phyloP scores from a whole-genome alignment of 2,797 vertebrate species.

The Adelosebastes latens region DNA sequence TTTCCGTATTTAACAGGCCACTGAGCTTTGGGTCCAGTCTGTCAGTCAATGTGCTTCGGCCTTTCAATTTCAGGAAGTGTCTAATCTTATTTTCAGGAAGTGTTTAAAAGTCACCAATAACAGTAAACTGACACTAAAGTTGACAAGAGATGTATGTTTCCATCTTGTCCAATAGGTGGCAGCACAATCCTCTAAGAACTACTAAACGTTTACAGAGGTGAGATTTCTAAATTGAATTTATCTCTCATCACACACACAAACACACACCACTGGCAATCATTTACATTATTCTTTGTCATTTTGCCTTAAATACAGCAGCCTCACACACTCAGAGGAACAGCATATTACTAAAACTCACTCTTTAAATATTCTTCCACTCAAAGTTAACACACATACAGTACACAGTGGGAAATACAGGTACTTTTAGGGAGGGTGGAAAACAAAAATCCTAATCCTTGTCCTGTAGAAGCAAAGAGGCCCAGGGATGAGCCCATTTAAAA shows the following conservation, averaged over 20 bases:
- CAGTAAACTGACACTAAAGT: neutral
- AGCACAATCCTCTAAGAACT: neutral
- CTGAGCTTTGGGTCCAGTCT: neutral
- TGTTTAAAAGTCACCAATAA: neutral
- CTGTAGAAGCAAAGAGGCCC: accelerated
- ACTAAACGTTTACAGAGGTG: neutral
- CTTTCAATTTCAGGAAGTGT: conserved; percentile 35
- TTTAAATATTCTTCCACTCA: neutral
- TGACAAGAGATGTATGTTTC: neutral
- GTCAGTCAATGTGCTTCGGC: neutral
- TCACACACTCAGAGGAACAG: neutral
- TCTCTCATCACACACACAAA: neutral
- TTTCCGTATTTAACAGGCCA: neutral
- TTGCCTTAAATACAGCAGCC: neutral
- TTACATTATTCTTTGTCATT: neutral
- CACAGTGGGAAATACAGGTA: neutral
- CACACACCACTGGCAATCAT: neutral
- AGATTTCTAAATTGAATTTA: neutral
- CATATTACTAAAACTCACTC: neutral
- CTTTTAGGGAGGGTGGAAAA: neutral
- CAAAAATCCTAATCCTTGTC: neutral
- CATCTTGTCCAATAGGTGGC: conserved; percentile 52
- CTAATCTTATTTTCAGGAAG: conserved; percentile 50
- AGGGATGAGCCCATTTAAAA: neutral
- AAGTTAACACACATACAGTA: neutral